Conservation (phyloP, 2,888 invertebrate genomes). For the Callosobruchus maculatus region DNA sequence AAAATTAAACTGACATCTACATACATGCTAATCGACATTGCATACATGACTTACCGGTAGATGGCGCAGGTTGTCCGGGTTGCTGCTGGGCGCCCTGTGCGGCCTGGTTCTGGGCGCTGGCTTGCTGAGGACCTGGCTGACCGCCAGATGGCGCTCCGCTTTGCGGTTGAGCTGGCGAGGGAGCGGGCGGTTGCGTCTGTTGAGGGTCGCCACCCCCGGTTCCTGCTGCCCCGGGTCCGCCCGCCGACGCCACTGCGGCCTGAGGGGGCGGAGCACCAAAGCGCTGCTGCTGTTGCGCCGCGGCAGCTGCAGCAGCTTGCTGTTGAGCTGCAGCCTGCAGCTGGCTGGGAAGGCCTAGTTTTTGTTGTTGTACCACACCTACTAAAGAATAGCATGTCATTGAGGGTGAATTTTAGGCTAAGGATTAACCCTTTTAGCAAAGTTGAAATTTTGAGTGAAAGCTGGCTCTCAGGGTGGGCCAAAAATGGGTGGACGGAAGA, state of each 20-base stretch:
- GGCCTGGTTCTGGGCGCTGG: conserved; percentile 49
- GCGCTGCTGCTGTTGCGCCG: conserved; percentile 25
- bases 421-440: too few species aligned
- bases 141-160: conserved; percentile 65
- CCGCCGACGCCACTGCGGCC: conserved; percentile 51
- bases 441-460: too few species aligned
- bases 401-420: too few species aligned
- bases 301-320: conserved; percentile 14
- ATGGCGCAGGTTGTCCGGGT: conserved; percentile 38
- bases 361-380: conserved; percentile 57
- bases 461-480: too few species aligned
- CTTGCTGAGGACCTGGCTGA: conserved; percentile 56
- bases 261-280: conserved; percentile 43
- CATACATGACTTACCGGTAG: conserved; percentile 41
- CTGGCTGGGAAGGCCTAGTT: conserved; percentile 29
- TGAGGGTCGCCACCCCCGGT: conserved; percentile 63
- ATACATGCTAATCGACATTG: not conserved
- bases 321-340: conserved; percentile 11
- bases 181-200: conserved; percentile 73
- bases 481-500: too few species aligned
- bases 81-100: conserved; percentile 23
- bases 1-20: not conserved
- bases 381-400: conserved; percentile 5
- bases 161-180: conserved; percentile 74
- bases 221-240: conserved; percentile 32